phyloP scores from a whole-genome alignment of 2,113 vertebrate genomes.

The Solea senegalensis region DNA sequence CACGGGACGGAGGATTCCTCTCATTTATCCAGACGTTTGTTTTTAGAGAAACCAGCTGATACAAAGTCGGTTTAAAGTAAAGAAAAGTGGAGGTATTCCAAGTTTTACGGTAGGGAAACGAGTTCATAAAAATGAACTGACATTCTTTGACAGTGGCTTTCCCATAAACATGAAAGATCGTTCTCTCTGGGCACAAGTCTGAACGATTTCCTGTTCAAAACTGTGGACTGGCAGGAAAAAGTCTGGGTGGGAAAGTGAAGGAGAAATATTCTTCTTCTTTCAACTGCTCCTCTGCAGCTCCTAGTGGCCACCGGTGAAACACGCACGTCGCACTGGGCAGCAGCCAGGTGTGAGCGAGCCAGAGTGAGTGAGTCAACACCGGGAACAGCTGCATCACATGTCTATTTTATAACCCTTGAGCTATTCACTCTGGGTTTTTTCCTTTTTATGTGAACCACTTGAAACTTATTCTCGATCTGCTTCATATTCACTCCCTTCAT shows the following conservation, averaged over 20 bases:
- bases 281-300: conserved; percentile 31
- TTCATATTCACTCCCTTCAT: background rate
- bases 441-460: conserved; percentile 1
- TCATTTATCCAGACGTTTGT: conserved; percentile 17
- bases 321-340: conserved; percentile 6
- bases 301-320: conserved; percentile 16
- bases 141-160: conserved; percentile 8
- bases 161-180: conserved; percentile 2
- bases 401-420: background rate
- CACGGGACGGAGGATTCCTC: conserved; percentile 21
- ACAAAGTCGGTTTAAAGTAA: conserved; percentile 4
- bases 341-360: conserved; percentile 2
- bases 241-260: conserved; percentile 28
- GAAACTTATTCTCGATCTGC: background rate
- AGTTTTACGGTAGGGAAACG: background rate
- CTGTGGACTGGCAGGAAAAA: conserved; percentile 27
- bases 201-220: conserved; percentile 44
- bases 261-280: conserved; percentile 16
- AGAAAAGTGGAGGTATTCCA: background rate
- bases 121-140: conserved; percentile 18
- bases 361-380: conserved; percentile 1
- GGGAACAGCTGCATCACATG: background rate
- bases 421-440: background rate
- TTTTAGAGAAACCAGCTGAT: too few relatives aligned
- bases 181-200: conserved; percentile 21